Base-by-base conservation (phyloP, 2,113 vertebrate genomes). In the Lepidiolamprologus cunningtoni region DNA sequence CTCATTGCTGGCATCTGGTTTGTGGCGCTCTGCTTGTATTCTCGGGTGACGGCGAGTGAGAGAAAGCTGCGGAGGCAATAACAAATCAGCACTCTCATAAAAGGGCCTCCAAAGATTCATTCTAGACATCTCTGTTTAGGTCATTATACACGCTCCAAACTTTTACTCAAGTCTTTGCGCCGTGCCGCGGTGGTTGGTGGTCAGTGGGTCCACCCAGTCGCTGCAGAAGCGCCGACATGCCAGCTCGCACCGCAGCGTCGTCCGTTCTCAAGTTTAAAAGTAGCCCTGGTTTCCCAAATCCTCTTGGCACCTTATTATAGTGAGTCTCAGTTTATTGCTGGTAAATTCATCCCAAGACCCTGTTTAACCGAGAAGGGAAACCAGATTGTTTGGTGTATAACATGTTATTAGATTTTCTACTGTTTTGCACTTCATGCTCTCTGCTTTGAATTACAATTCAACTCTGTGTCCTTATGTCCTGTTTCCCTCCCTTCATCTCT, bases 201-300 rank as follows among this genome's bases (percentile, higher is more conserved):
- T 92, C 93, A 95, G 92, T 4, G 91, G 91, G 80, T 94, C 93
- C 93, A 87, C 94, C 92, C 93, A 90, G 89, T 86, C 12, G 12
- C 83, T 88, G 88, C 10, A 82, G 82, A 86, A 91, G 90, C 80
- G 35, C 47, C 21, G 78, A 83, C 87, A 79, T 13, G 89, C 92
- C 91, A 88, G 52, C 89, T 91, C 83, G 82, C 89, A 89, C 93
- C 94, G 85, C 90, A 93, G 35, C 50, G 12, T 82, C 82, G 82
- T 86, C 55, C 79, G 13, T 88, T 86, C 81, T 91, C 81, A 84
- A 40, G 87, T 93, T 94, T 93, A 92, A 92, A 94, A 93, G 81
- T 92, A 94, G 92, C 84, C 13, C 66, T 90, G 92, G 88, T 93
- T 93, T 93, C 80, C 90, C 84, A 82, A 85, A 90, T 89, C 35